Evolutionary conservation across 2,113 vertebrate genomes (phyloP).

Genomic region (Anoplopoma fimbria): DNA sequence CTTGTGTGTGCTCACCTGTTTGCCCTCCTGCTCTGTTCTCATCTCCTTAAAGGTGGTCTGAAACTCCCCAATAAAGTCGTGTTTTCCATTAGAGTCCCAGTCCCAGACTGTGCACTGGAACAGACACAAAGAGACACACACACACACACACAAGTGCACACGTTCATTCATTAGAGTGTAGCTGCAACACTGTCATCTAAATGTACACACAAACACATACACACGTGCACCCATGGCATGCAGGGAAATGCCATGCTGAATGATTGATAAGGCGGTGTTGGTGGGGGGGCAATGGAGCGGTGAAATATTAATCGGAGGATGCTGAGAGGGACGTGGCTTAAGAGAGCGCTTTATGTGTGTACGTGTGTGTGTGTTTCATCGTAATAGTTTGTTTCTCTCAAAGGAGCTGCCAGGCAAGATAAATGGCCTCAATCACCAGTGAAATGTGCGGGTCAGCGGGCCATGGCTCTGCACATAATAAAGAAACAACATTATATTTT

Average conservation of each 20-base stretch:
- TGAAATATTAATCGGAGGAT: conserved; percentile 84
- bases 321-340: conserved; percentile 75
- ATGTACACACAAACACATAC: conserved; percentile 33
- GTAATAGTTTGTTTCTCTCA: conserved; percentile 64
- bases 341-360: conserved; percentile 62
- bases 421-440: conserved; percentile 59
- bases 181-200: conserved; percentile 51
- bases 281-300: conserved; percentile 77
- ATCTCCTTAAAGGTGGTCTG: conserved; percentile 95
- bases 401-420: conserved; percentile 57
- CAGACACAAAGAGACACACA: conserved; percentile 64
- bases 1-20: conserved; percentile 85
- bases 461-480: conserved; percentile 13
- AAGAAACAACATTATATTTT: conserved; percentile 32
- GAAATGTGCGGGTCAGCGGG: conserved; percentile 46
- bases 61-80: conserved; percentile 99
- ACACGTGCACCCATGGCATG: conserved; percentile 48
- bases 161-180: conserved; percentile 35
- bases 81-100: conserved; percentile 99
- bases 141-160: conserved; percentile 19
- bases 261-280: conserved; percentile 79
- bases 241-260: conserved; percentile 83
- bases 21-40: conserved; percentile 92
- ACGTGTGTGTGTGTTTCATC: conserved; percentile 32
- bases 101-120: conserved; percentile 97